Evolutionary conservation across 2,113 vertebrate genomes (phyloP), one percentile per base, ranked within the genome.

Genomic region (Tragulus kanchil): DNA sequence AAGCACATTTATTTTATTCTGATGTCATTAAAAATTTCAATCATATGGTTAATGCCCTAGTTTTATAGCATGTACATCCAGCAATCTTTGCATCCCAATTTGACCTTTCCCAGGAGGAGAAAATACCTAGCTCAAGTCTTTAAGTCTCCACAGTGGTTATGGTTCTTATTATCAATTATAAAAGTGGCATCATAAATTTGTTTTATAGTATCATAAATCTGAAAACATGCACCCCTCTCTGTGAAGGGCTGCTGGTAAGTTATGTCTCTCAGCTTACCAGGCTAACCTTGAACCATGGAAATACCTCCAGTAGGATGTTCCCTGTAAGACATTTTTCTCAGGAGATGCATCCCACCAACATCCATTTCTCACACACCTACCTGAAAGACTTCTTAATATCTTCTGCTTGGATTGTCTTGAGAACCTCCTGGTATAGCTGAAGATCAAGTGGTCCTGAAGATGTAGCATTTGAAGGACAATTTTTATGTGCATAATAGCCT

Each of bases 331-430:
- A 23, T 19, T 7, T 65, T 65, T 88, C 64, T 45, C 21, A 91
- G 8, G 5, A 64, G 85, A 67, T 6, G 11, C 1, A 81, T 45
- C 21, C 84, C 85, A 25, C 50, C 21, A 92, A 36, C 6, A 88
- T 17, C 14, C 10, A 58, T 56, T 84, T 69, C 8, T 69, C 89
- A 7, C 3, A 10, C 4, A 88, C 99, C 6, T 98, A 99, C 99
- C 99, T 99, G 98, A 99, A 99, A 93, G 98, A 98, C 61, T 97
- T 98, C n/a, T 99, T 96, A 97, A 99, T 99, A 81, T 99, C 99
- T 97, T 99, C 99, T 17, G 99, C 99, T 87, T 98, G 98, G 95
- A 99, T 99, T 97, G 98, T 98, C 95, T 98, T 98, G 88, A 99
- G 98, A 93, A 99, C 98, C 54, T 99, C 99, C n/a, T 98, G 98